Evolutionary conservation across 2,888 invertebrate species (phyloP).

Genomic region (Epirrhoe alternata): DNA sequence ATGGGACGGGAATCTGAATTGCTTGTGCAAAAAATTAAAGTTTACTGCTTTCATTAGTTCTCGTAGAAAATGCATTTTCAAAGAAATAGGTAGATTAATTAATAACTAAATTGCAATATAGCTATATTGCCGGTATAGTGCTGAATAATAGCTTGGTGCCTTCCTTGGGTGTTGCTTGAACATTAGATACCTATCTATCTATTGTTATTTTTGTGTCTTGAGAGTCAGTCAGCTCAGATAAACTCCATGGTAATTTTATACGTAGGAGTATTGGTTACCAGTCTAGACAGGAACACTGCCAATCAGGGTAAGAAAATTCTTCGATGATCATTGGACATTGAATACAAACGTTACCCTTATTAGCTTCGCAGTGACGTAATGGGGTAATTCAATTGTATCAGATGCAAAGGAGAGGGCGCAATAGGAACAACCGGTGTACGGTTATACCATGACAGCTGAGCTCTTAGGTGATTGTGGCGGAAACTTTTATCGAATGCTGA

Average conservation of each 20-base stretch:
- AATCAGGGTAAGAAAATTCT: neutral
- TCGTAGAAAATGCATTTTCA: neutral
- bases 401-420: slow-evolving; percentile 58
- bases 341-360: slow-evolving; percentile 4
- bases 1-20: slow-evolving; percentile 26
- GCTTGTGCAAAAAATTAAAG: slow-evolving; percentile 20
- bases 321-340: too few relatives aligned
- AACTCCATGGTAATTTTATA: too few relatives aligned
- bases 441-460: slow-evolving; percentile 85
- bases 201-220: too few relatives aligned
- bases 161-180: too few relatives aligned
- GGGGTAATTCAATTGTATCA: slow-evolving; percentile 14
- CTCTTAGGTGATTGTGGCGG: slow-evolving; percentile 86
- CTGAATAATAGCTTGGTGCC: too few relatives aligned
- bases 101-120: neutral
- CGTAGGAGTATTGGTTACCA: too few relatives aligned
- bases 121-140: neutral
- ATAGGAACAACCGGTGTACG: slow-evolving; percentile 82
- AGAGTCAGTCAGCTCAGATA: too few relatives aligned
- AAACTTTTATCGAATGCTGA: slow-evolving; percentile 85
- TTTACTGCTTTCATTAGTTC: slow-evolving; percentile 10
- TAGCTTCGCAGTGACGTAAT: slow-evolving; percentile 15
- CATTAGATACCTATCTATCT: too few relatives aligned
- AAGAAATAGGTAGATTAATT: neutral
- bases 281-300: too few relatives aligned